Conservation (phyloP, 2,113 vertebrate genomes). For the Colius striatus region DNA sequence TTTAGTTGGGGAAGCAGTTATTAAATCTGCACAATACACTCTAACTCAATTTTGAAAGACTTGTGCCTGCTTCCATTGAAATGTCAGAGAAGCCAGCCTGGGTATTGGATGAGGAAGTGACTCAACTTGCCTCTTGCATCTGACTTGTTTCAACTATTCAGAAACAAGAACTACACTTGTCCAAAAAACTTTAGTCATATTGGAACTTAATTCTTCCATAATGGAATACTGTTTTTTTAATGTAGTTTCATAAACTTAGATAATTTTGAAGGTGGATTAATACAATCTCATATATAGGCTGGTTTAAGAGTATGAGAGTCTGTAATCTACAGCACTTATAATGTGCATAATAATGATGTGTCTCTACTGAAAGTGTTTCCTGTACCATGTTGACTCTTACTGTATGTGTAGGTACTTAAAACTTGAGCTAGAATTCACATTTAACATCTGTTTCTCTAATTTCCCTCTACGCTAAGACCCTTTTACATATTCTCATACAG, state of each 20-base stretch:
- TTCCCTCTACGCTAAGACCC: background rate
- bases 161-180: background rate
- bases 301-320: background rate
- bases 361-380: background rate
- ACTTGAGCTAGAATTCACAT: background rate
- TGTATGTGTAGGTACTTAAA: background rate
- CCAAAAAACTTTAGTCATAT: background rate
- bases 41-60: background rate
- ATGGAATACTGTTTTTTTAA: background rate
- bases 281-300: background rate
- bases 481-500: background rate
- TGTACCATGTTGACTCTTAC: background rate
- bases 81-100: background rate
- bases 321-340: background rate
- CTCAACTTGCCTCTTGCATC: background rate
- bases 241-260: background rate
- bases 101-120: background rate
- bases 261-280: background rate
- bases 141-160: background rate
- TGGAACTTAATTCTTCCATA: background rate
- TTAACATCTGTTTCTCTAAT: background rate
- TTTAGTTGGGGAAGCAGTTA: background rate
- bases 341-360: background rate
- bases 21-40: background rate
- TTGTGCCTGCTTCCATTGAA: background rate